A percentile compares a stretch with the other conserved stretches of the same genome.
Conservation (phyloP, 2,797 vertebrate genomes). For the Tragelaphus eurycerus region DNA sequence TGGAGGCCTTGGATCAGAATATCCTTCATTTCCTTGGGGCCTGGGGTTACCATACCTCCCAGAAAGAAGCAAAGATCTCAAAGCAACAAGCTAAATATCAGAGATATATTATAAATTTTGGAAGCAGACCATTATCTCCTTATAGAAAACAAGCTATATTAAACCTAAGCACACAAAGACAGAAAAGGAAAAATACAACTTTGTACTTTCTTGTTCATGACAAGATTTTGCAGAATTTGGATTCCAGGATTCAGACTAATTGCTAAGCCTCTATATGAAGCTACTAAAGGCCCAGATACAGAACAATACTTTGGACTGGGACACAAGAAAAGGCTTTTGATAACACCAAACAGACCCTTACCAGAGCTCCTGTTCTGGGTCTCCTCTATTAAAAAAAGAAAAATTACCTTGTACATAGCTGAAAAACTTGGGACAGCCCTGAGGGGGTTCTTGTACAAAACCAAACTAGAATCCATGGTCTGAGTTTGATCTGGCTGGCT, state of each 20-base stretch:
- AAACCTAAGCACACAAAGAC: background rate
- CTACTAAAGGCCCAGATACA: background rate
- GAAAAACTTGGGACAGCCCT: background rate
- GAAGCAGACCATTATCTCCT: background rate
- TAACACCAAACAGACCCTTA: background rate
- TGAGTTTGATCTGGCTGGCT: background rate
- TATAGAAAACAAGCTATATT: background rate
- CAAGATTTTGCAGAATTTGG: background rate
- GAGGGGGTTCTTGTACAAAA: too few relatives aligned
- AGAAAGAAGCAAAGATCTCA: background rate
- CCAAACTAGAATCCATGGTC: background rate
- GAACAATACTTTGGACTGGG: background rate
- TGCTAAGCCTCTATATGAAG: background rate
- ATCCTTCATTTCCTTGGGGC: background rate
- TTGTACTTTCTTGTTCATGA: background rate
- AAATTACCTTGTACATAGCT: background rate
- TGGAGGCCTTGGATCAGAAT: background rate
- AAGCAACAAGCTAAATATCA: background rate
- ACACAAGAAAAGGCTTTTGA: background rate
- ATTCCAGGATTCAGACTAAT: background rate
- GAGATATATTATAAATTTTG: background rate
- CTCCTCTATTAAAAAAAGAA: background rate
- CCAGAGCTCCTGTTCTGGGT: background rate
- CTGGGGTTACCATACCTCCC: too few relatives aligned
- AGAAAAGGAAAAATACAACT: background rate